Percentiles rank a stretch among this genome's conserved stretches.
phyloP scores from a whole-genome alignment of 2,797 vertebrate genomes.

The Steatocranus sp. region DNA sequence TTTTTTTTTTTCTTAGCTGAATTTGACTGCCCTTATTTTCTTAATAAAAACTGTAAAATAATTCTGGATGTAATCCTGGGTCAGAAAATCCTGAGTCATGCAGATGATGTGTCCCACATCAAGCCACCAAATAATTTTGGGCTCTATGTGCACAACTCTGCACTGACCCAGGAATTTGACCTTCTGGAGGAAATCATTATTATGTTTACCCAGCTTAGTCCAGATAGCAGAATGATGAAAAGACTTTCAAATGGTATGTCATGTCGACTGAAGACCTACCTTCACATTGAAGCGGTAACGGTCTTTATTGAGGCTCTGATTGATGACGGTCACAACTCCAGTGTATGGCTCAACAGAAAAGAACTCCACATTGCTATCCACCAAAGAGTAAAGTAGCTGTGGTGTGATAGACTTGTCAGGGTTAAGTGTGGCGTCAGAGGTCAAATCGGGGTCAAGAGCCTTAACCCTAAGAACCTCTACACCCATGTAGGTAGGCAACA shows the following conservation, averaged over 20 bases:
- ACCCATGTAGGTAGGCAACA: constrained; percentile 88
- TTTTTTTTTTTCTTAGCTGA: not conserved
- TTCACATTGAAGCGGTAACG: constrained; percentile 88
- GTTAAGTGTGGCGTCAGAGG: constrained; percentile 41
- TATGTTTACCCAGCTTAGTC: not conserved
- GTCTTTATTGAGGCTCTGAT: constrained; percentile 85
- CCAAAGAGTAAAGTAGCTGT: constrained; percentile 85
- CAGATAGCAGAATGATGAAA: not conserved
- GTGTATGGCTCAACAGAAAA: constrained; percentile 81
- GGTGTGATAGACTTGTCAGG: constrained; percentile 70
- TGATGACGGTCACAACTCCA: constrained; percentile 84
- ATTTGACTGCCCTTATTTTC: not conserved
- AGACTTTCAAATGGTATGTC: not conserved
- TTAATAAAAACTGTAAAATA: not conserved
- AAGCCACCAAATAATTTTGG: not conserved
- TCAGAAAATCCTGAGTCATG: not conserved
- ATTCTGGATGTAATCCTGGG: not conserved
- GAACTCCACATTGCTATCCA: constrained; percentile 82
- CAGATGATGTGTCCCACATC: not conserved
- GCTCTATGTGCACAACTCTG: not conserved
- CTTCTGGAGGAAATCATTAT: not conserved
- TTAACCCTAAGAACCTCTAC: constrained; percentile 84
- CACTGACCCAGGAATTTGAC: not conserved
- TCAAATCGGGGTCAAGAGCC: constrained; percentile 86
- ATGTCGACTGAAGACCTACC: constrained; percentile 41